Base-by-base conservation (phyloP, 53 echinoderm and acorn worm genomes). In the Echinometra lucunter region DNA sequence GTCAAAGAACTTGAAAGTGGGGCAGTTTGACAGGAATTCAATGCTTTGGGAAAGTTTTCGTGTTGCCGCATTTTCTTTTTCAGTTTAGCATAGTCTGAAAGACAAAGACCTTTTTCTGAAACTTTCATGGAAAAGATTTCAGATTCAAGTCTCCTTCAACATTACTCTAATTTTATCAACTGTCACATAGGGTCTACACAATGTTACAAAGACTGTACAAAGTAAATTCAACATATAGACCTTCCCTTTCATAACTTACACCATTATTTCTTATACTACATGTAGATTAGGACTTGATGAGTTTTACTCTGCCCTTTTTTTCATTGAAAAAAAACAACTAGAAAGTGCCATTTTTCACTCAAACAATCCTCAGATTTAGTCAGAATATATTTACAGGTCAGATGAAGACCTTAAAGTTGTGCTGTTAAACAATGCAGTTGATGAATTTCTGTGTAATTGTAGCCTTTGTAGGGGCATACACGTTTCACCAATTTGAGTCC, bases 21-120 rank as follows among this genome's bases (percentile, higher is more conserved):
- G 35, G 72, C 28, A 10, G 32, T 2, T 7, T 35, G 32, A 35
- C 72, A 72, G n/a, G 32, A 35, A 72, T 72, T 28, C 32, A 72
- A 72, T 11, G 72, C 32, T 72, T 28, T 72, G 32, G 35, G 72
- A 72, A 72, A 72, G 34, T 28, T 72, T 72, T 72, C 72, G 35
- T 72, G 72, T 72, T 72, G 28, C 72, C 35, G 72, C 72, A 72
- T 72, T 72, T 72, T n/a, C 32, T 34, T 72, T 72, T 72, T 72
- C 35, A 8, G 66, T n/a, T 53, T 35, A 34, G n/a, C 72, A 35
- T 72, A 72, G 72, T 72, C 72, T 72, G 72, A 72, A 32, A 72
- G n/a, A 72, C 16, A 72, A 12, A 30, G 72, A 72, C 32, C 34
- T 28, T 30, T 34, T 6, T 28, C 32, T 72, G 72, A 32, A 72